A percentile compares a stretch with the other conserved stretches of the same genome.
phyloP scores from a whole-genome alignment of 1,140 invertebrate species.

The Dreissena rostriformis region DNA sequence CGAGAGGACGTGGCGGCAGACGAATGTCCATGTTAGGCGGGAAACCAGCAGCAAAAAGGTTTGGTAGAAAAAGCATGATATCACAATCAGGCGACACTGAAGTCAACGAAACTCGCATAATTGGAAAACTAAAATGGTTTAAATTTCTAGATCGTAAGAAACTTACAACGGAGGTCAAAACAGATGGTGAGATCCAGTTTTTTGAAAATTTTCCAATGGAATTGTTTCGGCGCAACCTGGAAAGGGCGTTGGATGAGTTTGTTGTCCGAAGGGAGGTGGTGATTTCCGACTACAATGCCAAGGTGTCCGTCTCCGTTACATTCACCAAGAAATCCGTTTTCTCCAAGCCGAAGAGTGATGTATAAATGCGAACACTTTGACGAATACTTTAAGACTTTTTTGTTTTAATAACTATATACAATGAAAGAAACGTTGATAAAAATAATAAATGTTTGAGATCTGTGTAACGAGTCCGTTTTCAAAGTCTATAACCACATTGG shows the following conservation, averaged over 20 bases:
- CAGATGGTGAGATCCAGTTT: not conserved
- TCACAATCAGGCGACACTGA: not conserved
- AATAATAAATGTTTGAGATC: no score
- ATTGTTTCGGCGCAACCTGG: conserved; percentile 22
- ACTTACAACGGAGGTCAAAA: no score
- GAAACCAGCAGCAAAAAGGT: not conserved
- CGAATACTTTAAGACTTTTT: no score
- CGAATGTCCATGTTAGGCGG: not conserved
- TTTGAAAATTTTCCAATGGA: conserved; percentile 49
- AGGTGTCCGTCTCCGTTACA: conserved; percentile 32
- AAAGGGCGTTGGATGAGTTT: conserved; percentile 44
- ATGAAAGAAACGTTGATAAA: no score
- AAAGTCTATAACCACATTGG: no score
- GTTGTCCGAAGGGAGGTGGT: conserved; percentile 46
- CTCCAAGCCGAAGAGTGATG: not conserved
- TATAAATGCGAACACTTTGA: no score
- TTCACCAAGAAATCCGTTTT: conserved; percentile 50
- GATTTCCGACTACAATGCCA: conserved; percentile 40
- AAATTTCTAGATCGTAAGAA: conserved; percentile 24
- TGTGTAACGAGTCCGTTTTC: no score
- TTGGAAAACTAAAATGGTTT: conserved; percentile 43
- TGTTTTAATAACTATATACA: no score
- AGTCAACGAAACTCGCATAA: not conserved
- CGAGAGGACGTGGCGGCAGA: not conserved
- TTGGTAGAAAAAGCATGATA: not conserved